Evolutionary conservation across 2,113 vertebrate genomes (phyloP).

Genomic region (Syrmaticus mikado): DNA sequence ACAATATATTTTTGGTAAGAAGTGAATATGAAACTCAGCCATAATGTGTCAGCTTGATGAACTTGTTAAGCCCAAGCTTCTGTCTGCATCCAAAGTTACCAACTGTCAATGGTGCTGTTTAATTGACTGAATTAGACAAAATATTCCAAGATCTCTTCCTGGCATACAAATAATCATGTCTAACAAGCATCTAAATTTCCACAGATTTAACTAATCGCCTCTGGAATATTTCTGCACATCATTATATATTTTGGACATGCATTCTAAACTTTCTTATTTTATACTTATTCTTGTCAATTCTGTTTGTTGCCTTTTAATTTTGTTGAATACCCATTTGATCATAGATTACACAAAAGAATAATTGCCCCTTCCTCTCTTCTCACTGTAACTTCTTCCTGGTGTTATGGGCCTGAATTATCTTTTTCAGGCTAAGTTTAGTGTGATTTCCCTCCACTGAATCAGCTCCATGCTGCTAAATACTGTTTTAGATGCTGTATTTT

Average conservation of each 20-base stretch:
- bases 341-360: background rate
- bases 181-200: background rate
- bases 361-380: background rate
- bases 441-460: background rate
- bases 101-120: background rate
- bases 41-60: background rate
- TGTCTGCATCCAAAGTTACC: background rate
- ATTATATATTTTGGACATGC: background rate
- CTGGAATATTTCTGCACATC: background rate
- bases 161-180: background rate
- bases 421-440: background rate
- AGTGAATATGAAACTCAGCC: background rate
- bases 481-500: background rate
- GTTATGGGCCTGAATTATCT: background rate
- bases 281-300: background rate
- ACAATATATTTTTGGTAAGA: background rate
- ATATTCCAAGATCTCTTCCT: background rate
- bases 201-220: background rate
- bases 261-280: background rate
- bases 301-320: background rate
- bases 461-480: background rate
- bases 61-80: background rate
- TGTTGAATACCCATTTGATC: background rate
- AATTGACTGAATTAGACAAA: fast-evolving
- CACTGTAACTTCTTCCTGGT: background rate